Conservation (phyloP, 2,113 vertebrate genomes). For the Vicugna pacos region DNA sequence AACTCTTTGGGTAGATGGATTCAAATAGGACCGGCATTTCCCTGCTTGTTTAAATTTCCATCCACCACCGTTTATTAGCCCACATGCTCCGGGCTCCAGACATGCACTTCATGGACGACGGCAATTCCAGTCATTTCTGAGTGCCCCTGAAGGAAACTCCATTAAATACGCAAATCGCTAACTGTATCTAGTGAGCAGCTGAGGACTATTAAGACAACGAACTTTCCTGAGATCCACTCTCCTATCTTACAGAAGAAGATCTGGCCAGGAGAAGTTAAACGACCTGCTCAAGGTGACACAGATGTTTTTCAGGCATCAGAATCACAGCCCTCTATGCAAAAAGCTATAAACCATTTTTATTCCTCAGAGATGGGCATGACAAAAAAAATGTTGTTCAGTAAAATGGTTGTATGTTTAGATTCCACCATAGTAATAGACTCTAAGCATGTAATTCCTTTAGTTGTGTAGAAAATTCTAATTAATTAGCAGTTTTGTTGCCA, state of each 20-base stretch:
- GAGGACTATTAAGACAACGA: background rate
- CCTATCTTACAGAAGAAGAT: background rate
- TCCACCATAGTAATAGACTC: background rate
- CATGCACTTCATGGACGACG: accelerated
- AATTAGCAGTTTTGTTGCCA: background rate
- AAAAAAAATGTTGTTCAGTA: background rate
- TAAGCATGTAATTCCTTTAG: conserved; percentile 36
- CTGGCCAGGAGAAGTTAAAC: background rate
- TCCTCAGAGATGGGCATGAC: background rate
- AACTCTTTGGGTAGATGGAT: background rate
- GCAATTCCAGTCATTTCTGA: background rate
- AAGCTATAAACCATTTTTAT: background rate
- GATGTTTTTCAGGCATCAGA: conserved; percentile 19
- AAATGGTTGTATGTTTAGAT: background rate
- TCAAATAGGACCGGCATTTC: background rate
- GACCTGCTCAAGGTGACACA: background rate
- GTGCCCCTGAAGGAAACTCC: background rate
- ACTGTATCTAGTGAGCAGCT: background rate
- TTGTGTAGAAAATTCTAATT: background rate
- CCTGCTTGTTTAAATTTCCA: background rate
- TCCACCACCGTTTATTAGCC: too few species aligned
- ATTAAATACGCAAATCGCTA: background rate
- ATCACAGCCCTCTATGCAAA: background rate
- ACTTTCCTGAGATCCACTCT: background rate
- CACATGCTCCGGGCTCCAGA: background rate